A percentile compares a stretch with the other conserved stretches of the same genome.
phyloP scores from a whole-genome alignment of 2,888 invertebrate species.

The Platynereis dumerilii region DNA sequence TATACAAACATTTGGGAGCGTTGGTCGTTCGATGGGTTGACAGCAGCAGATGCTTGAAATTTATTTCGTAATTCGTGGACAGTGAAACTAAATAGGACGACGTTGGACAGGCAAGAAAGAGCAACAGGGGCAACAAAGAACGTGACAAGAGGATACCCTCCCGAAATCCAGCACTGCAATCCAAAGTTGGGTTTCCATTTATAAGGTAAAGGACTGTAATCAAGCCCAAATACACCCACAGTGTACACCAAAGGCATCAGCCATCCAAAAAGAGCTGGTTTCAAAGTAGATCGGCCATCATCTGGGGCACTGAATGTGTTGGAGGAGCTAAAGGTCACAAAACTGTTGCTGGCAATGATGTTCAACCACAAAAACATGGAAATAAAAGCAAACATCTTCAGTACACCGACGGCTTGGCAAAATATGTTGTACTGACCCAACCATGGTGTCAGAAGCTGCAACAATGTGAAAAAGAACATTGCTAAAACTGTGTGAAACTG shows the following conservation, averaged over 20 bases:
- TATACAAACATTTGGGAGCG: too few relatives aligned
- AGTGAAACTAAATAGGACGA: too few relatives aligned
- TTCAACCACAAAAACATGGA: neutral
- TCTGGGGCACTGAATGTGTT: neutral
- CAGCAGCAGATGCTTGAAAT: too few relatives aligned
- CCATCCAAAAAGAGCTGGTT: neutral
- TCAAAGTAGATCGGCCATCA: neutral
- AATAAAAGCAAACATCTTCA: neutral
- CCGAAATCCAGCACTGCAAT: neutral
- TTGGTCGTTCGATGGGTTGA: too few relatives aligned
- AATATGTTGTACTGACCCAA: neutral
- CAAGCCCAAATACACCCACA: neutral
- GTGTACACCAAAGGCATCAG: neutral
- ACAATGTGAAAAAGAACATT: neutral
- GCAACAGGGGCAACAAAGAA: neutral
- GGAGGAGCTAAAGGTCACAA: neutral
- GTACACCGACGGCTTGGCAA: neutral
- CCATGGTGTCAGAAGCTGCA: neutral
- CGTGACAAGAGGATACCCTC: neutral
- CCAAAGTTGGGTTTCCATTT: neutral
- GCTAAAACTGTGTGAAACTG: neutral
- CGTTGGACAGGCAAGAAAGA: too few relatives aligned
- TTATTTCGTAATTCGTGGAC: too few relatives aligned
- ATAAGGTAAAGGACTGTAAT: neutral
- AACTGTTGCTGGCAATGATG: neutral